Evolutionary conservation across 2,888 invertebrate species (phyloP).

Genomic region (Cerceris ruficornis): DNA sequence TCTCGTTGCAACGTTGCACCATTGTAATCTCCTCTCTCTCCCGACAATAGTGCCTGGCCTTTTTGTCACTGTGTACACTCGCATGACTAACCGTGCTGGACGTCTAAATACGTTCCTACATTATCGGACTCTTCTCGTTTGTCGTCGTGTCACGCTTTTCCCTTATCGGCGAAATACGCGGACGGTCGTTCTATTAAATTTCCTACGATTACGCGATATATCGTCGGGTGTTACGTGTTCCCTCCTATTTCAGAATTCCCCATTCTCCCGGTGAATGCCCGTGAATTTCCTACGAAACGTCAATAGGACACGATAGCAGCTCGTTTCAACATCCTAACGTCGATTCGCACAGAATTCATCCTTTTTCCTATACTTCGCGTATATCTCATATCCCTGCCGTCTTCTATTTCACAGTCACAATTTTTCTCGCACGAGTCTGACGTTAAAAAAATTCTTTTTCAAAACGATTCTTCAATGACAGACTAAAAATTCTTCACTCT

Average conservation of each 20-base stretch:
- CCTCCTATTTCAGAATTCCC: background rate
- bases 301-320: background rate
- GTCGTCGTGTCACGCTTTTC: slow-evolving; percentile 34
- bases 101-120: slow-evolving; percentile 47
- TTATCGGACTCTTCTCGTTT: slow-evolving; percentile 53
- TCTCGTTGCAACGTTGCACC: slow-evolving; percentile 33
- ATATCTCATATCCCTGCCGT: no score
- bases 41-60: slow-evolving; percentile 29
- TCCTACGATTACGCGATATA: background rate
- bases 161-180: slow-evolving; percentile 42
- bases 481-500: no score
- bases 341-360: no score
- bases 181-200: slow-evolving; percentile 29
- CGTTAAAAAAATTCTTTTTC: no score
- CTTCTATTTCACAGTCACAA: no score
- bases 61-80: slow-evolving; percentile 24
- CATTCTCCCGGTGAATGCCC: no score
- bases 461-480: no score
- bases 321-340: no score
- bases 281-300: background rate
- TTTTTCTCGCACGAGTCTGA: no score
- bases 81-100: slow-evolving; percentile 58
- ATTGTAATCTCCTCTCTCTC: slow-evolving; percentile 30
- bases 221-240: background rate
- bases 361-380: no score